phyloP scores from a whole-genome alignment of 2,888 invertebrate species.

The Leptinotarsa tumamoca region DNA sequence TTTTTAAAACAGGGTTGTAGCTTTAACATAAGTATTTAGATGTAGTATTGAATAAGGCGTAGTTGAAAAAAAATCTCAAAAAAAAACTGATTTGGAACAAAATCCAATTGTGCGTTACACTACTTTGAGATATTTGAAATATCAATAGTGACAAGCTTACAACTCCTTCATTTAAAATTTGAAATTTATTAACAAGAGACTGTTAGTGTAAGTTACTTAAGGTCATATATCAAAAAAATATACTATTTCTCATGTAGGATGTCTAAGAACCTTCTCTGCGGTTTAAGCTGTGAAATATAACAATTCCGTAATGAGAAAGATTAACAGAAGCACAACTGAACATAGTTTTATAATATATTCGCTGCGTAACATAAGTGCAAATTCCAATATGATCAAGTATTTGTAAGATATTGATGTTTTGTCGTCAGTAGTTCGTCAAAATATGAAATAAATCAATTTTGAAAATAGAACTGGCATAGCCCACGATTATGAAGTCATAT shows the following conservation, averaged over 20 bases:
- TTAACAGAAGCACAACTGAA: no score
- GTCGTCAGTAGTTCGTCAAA: no score
- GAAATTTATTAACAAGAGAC: constrained; percentile 11
- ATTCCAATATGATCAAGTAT: no score
- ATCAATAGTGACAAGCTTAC: background rate
- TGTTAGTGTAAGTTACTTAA: constrained; percentile 6
- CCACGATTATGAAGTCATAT: no score
- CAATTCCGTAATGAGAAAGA: no score
- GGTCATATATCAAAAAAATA: background rate
- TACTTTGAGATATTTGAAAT: background rate
- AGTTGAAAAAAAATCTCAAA: background rate
- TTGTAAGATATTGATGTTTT: no score
- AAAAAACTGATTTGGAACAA: background rate
- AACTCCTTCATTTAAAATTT: background rate
- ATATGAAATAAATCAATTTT: no score
- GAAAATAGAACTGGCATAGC: no score
- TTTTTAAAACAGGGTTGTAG: constrained; percentile 17
- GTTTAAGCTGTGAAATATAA: background rate
- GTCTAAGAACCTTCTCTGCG: background rate
- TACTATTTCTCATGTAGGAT: background rate
- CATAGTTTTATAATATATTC: no score
- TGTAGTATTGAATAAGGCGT: background rate
- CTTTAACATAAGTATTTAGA: constrained; percentile 6
- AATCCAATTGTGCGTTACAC: background rate
- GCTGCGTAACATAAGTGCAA: no score